Base-by-base conservation (phyloP, 2,113 vertebrate species). In the Neomonachus schauinslandi region DNA sequence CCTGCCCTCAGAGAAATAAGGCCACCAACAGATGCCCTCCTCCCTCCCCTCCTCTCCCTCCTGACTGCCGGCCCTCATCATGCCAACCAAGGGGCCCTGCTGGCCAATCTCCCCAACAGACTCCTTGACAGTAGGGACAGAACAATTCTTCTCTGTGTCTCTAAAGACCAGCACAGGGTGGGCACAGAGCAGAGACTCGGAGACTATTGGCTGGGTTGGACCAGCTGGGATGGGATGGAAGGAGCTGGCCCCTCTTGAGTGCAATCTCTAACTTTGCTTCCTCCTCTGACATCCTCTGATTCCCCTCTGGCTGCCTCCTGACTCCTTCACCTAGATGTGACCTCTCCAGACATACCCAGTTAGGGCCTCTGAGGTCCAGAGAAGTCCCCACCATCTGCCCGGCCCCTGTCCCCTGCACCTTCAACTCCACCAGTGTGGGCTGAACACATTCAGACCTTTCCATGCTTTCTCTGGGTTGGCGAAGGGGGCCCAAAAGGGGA, bases 141-240 rank as follows among this genome's bases (percentile, higher is more conserved):
- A 10, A 6, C 0, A 4, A 16, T 8, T 31, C 46, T 42, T 26
- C 51, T 46, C 89, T 21, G 4, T 21, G 4, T 57, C 94, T 76
- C 59, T 53, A 46, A 39, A 82, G 65, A 57, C 55, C 55, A 31
- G 53, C 77, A 21, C 4, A 0, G 81, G 10, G 18, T 2, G 1
- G 24, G 49, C 21, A 18, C 72, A 24, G 63, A 28, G 24, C 11
- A 65, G 81, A 59, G 53, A 24, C 55, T 7, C 18, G 0, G 16
- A 7, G 21, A 1, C 11, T 14, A 0, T 0, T 4, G 21, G 7
- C 90, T 22, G 72, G 19, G 46, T 28, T 2, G 2, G 83, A 18
- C 19, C 13, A 8, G 42, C 6, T 10, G 21, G 21, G 21, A 1
- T 13, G 53, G 28, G 31, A 39, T 4, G n/a, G 57, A 26, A 9